A percentile compares a stretch with the other conserved stretches of the same genome.
phyloP scores from a whole-genome alignment of 2,113 vertebrate genomes.

The Rhizomys pruinosus region DNA sequence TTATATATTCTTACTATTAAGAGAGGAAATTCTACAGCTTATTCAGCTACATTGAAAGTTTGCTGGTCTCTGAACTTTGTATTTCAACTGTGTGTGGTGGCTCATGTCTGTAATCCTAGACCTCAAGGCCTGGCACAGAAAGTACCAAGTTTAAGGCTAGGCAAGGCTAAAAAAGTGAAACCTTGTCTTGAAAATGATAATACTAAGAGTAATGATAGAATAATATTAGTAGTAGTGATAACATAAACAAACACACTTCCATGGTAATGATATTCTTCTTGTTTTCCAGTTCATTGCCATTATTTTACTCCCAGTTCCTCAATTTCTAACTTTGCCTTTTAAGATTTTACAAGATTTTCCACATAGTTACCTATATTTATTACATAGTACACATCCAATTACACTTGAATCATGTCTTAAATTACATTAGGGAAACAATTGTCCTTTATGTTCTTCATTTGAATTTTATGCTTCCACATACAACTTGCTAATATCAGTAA shows the following conservation, averaged over 20 bases:
- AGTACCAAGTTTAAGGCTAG: background rate
- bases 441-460: slow-evolving; percentile 2
- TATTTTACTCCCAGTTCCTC: background rate
- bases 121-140: background rate
- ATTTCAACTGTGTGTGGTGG: background rate
- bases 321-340: background rate
- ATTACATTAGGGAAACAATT: background rate
- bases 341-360: background rate
- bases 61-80: background rate
- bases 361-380: background rate
- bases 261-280: background rate
- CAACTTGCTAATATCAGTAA: background rate
- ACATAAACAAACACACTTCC: background rate
- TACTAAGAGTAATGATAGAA: no score
- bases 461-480: background rate
- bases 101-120: background rate
- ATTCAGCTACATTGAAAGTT: background rate
- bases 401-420: background rate
- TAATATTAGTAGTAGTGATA: no score
- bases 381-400: background rate
- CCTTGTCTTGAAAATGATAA: background rate
- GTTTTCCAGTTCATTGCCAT: background rate
- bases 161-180: background rate
- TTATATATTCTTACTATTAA: background rate
- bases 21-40: background rate